phyloP scores from a whole-genome alignment of 2,888 invertebrate genomes.

The Patella pellucida region DNA sequence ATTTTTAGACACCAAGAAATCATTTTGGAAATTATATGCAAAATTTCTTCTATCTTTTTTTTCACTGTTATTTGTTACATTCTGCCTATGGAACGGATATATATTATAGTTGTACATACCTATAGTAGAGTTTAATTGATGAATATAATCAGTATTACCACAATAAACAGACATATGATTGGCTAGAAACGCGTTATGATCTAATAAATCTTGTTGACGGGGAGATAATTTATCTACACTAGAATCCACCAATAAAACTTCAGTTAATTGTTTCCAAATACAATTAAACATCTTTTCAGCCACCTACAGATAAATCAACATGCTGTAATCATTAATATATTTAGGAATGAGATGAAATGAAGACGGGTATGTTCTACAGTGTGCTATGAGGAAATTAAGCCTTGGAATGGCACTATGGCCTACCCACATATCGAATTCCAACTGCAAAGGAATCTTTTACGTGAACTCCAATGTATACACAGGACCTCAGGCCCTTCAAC shows the following conservation, averaged over 20 bases:
- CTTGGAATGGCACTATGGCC: no score
- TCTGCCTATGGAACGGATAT: no score
- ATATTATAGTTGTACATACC: neutral
- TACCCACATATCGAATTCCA: no score
- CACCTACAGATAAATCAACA: constrained; percentile 43
- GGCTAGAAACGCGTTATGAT: constrained; percentile 57
- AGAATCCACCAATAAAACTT: constrained; percentile 45
- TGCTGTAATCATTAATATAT: neutral
- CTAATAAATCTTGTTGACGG: constrained; percentile 38
- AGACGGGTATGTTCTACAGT: no score
- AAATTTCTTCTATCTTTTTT: neutral
- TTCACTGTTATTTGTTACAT: no score
- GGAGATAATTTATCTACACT: constrained; percentile 23
- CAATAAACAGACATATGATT: constrained; percentile 51
- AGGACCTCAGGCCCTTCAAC: no score
- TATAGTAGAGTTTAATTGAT: neutral
- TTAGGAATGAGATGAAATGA: neutral
- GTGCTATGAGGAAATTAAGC: no score
- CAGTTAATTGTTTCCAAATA: constrained; percentile 53
- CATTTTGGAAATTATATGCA: neutral
- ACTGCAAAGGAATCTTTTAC: no score
- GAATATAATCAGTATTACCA: constrained; percentile 41
- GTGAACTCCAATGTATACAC: no score
- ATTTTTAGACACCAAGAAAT: no score
- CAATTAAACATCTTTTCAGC: constrained; percentile 61